These are phyloP conservation scores for Tretioscincus oriximinensis DNA, from an alignment of 2,113 vertebrate genomes.

Conservation along the genomic window DNA sequence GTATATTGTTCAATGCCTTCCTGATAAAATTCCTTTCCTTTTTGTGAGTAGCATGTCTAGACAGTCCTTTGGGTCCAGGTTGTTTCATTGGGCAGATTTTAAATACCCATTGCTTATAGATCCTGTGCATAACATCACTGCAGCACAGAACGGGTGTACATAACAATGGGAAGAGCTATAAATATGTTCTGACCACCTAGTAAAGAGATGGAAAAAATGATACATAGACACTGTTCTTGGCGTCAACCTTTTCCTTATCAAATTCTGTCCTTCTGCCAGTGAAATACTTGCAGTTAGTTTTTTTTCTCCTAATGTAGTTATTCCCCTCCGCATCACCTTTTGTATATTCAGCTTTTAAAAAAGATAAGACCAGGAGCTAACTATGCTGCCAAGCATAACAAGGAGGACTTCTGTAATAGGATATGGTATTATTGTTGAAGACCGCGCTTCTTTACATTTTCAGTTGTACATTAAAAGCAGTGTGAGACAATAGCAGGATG, in stretches of 20 bases:
- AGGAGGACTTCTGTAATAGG: constrained; percentile 11
- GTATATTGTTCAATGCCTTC: too few relatives aligned
- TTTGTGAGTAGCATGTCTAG: too few relatives aligned
- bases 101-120: too few relatives aligned
- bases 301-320: not conserved
- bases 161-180: not conserved
- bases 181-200: not conserved
- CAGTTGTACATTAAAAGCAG: not conserved
- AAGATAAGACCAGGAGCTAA: not conserved
- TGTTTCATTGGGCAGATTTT: too few relatives aligned
- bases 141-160: too few relatives aligned
- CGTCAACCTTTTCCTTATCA: not conserved
- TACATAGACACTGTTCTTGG: not conserved
- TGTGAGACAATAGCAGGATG: not conserved
- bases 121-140: too few relatives aligned
- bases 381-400: constrained; percentile 3
- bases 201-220: not conserved
- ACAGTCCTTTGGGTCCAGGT: too few relatives aligned
- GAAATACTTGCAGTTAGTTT: not conserved
- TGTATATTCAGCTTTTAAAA: not conserved
- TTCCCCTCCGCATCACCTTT: not conserved
- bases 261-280: not conserved
- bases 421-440: constrained; percentile 27
- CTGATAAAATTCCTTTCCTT: too few relatives aligned
- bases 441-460: not conserved